phyloP scores from a whole-genome alignment of 2,797 vertebrate genomes.

The Silurus aristotelis region DNA sequence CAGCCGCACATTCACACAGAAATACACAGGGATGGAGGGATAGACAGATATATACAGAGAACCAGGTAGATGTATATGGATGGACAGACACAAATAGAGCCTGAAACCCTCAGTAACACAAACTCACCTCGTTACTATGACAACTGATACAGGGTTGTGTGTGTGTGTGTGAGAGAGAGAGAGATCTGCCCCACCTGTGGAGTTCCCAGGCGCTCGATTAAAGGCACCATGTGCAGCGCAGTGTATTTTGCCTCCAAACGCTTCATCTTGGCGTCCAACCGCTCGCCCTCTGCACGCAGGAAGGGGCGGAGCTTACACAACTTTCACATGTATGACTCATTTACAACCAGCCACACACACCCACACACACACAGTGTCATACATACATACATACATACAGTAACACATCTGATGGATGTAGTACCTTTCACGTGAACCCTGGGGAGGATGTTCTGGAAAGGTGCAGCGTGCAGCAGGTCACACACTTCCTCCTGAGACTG shows the following conservation, averaged over 20 bases:
- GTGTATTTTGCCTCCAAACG: constrained; percentile 96
- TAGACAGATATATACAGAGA: background rate
- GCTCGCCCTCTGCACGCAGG: constrained; percentile 86
- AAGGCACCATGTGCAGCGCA: constrained; percentile 90
- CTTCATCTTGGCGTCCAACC: constrained; percentile 98
- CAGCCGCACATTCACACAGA: background rate
- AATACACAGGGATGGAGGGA: background rate
- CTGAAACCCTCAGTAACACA: background rate
- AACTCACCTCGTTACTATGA: background rate
- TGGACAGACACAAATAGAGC: no score
- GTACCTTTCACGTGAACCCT: constrained; percentile 96
- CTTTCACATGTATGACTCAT: background rate
- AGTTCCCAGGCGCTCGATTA: constrained; percentile 95
- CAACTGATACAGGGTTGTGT: background rate
- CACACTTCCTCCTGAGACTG: constrained; percentile 98
- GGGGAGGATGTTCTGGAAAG: constrained; percentile 97
- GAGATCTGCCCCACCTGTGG: constrained; percentile 85
- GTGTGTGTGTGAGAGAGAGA: background rate
- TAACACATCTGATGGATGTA: background rate
- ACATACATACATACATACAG: background rate
- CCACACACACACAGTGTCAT: background rate
- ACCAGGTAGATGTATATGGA: background rate
- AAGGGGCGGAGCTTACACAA: background rate
- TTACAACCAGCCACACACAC: background rate
- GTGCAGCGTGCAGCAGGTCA: constrained; percentile 93